phyloP scores from a whole-genome alignment of 2,888 invertebrate genomes.

The Trachelus stipa region DNA sequence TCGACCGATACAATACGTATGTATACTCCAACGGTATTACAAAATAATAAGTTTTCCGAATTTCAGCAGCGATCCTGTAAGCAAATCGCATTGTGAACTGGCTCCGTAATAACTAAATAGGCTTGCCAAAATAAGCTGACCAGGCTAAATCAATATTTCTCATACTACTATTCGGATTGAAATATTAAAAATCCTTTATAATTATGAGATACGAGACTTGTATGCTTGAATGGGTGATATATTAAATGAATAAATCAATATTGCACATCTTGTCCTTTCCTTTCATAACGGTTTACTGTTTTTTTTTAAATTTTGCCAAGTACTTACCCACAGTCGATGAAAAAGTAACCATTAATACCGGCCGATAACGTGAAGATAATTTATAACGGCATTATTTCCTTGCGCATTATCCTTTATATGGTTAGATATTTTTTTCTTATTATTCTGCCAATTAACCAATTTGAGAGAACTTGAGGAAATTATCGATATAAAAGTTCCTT shows the following conservation, averaged over 20 bases:
- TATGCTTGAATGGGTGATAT: conserved; percentile 54
- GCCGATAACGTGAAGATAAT: no score
- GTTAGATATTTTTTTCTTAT: background rate
- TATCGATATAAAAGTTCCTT: background rate
- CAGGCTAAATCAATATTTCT: conserved; percentile 4
- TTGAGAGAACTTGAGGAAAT: background rate
- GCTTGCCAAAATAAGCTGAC: conserved; percentile 9
- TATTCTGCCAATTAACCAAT: background rate
- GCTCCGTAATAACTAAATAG: background rate
- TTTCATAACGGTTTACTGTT: background rate
- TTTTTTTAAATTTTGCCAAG: background rate
- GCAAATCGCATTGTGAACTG: background rate
- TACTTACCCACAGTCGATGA: background rate
- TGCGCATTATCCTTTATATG: background rate
- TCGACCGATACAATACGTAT: background rate
- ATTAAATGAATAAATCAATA: conserved; percentile 43
- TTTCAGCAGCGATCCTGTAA: background rate
- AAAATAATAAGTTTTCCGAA: background rate
- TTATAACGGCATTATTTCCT: background rate
- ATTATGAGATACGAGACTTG: conserved; percentile 49
- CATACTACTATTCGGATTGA: conserved; percentile 2
- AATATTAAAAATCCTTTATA: conserved; percentile 11
- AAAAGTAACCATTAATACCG: background rate
- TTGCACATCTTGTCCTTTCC: conserved; percentile 27
- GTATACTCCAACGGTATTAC: background rate